Base-by-base conservation (phyloP, 30 jellyfish, hydroid and myxozoan species). In the Pelagia noctiluca region DNA sequence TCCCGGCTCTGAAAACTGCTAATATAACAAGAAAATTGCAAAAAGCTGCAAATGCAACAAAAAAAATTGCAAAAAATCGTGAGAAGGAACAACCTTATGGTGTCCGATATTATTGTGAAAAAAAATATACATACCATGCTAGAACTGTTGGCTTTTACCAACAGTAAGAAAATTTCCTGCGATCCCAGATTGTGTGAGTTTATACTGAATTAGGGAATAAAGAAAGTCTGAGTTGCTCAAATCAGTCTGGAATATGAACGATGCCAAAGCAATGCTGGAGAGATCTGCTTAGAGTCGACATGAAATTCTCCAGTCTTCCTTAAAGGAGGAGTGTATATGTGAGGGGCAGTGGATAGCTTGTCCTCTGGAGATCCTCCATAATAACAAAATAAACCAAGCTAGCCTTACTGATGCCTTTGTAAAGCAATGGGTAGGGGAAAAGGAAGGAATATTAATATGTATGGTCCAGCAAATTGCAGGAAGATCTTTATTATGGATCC, bases 381-480 rank as follows among this genome's bases (percentile, higher is more conserved):
- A 47, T 4, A 37, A 37, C 18, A 2, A 23, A 50, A 73, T 73
- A 2, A 25, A 28, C 19, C 28, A 48, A 21, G 85, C 47, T 3
- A 47, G 42, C 37, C 52, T 50, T 50, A 21, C 78, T 28, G 78
- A 52, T 16, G 61, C 77, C 63, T 4, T 23, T 10, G 35, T 23
- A 30, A 50, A 52, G 13, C 24, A 4, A 75, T 50, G 13, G 78
- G 87, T 46, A 47, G 76, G 4, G 76, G 85, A 50, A 49, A 49
- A 29, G 72, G 74, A 3, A 76, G 80, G 18, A 76, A 60, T 60
- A 76, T 76, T 1, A 23, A 10, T 50, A 52, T 76, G 13, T 3
- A 23, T 76, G 88, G 88, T n/a, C 81, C 81, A 2, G 80, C 88
- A 22, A 76, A 76, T 65, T 61, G 88, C 33, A 83, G 64, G 13